Evolutionary conservation across 2,113 vertebrate species (phyloP).

Genomic region (Paralichthys olivaceus): DNA sequence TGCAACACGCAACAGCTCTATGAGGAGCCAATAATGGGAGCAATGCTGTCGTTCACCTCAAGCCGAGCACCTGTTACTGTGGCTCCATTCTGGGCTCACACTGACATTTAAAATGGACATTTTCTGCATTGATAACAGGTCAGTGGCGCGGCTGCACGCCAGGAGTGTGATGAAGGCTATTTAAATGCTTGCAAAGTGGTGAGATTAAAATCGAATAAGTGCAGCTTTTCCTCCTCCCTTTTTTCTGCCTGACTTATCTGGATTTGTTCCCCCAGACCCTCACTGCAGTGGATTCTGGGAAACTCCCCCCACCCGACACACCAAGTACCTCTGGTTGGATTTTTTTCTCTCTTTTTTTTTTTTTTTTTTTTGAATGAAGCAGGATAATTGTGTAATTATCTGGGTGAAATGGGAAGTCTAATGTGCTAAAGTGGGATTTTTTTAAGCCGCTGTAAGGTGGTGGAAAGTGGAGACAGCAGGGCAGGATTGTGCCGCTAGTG

Average conservation of each 20-base stretch:
- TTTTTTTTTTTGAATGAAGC: constrained; percentile 87
- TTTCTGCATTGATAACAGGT: constrained; percentile 98
- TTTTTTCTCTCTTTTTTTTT: constrained; percentile 85
- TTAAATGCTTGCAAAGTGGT: constrained; percentile 98
- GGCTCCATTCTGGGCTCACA: constrained; percentile 91
- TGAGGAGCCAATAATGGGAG: constrained; percentile 90
- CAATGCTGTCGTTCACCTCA: constrained; percentile 89
- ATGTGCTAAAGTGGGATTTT: constrained; percentile 93
- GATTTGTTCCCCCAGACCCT: constrained; percentile 91
- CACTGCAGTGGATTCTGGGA: constrained; percentile 90
- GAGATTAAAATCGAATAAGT: constrained; percentile 99
- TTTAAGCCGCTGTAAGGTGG: constrained; percentile 82
- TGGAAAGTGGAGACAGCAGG: constrained; percentile 23
- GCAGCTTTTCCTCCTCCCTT: constrained; percentile 81
- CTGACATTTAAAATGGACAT: constrained; percentile 98
- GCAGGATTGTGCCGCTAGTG: constrained; percentile 68
- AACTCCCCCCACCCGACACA: constrained; percentile 80
- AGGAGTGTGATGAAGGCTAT: constrained; percentile 94
- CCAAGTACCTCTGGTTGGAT: constrained; percentile 94
- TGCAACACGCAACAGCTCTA: constrained; percentile 88
- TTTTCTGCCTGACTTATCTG: constrained; percentile 84
- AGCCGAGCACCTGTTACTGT: constrained; percentile 92
- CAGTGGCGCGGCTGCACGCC: constrained; percentile 90
- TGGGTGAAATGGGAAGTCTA: constrained; percentile 93
- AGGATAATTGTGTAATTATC: constrained; percentile 97